These are phyloP conservation scores for Hippocampus abdominalis DNA, from an alignment of 2,113 vertebrate genomes.

Conservation along the genomic window DNA sequence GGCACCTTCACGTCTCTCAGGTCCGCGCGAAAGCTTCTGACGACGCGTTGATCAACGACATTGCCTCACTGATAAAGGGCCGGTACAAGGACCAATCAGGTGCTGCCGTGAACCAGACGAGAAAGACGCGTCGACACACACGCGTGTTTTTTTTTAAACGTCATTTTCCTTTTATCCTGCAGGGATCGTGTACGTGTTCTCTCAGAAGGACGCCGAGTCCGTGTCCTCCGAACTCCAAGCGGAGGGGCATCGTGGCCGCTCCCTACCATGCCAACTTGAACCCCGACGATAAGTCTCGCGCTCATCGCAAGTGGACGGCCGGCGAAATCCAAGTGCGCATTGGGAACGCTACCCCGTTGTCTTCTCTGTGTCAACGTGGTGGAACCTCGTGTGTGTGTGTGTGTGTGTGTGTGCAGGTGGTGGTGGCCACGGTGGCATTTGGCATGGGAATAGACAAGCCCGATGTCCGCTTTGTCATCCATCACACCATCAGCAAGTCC, in stretches of 20 bases:
- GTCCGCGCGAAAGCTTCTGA: conserved; percentile 83
- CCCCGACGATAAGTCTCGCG: conserved; percentile 77
- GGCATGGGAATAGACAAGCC: conserved; percentile 98
- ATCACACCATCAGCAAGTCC: conserved; percentile 97
- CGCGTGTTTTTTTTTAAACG: background rate
- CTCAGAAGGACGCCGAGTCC: conserved; percentile 92
- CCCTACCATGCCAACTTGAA: conserved; percentile 91
- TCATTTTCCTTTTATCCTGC: conserved; percentile 35
- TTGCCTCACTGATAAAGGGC: conserved; percentile 80
- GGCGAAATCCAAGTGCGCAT: conserved; percentile 84
- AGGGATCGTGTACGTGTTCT: conserved; percentile 97
- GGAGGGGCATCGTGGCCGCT: conserved; percentile 78
- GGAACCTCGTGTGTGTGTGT: background rate
- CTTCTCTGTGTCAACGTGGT: no score
- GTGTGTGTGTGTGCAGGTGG: conserved; percentile 73
- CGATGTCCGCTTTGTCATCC: conserved; percentile 93
- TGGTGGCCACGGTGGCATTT: conserved; percentile 96
- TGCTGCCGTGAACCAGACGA: conserved; percentile 39
- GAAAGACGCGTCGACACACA: background rate
- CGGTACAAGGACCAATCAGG: conserved; percentile 90
- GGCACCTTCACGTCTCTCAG: conserved; percentile 57
- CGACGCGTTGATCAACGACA: conserved; percentile 75
- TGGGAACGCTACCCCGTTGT: background rate
- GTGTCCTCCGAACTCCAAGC: conserved; percentile 83
- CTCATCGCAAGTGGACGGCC: conserved; percentile 85